phyloP scores from a whole-genome alignment of 1,140 invertebrate genomes.

The Charaxes varanes region DNA sequence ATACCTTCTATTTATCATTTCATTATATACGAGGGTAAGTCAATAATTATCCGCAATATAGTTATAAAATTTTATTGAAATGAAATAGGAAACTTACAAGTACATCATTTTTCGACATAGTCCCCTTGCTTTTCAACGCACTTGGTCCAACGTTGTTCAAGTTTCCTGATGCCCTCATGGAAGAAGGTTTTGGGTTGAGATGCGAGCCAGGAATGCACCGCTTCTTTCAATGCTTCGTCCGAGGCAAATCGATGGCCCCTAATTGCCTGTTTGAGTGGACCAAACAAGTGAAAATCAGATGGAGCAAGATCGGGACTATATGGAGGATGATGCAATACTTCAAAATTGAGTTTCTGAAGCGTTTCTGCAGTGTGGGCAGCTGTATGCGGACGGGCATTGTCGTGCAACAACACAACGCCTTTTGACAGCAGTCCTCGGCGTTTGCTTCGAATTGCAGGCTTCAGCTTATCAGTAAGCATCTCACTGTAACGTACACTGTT shows the following conservation, averaged over 20 bases:
- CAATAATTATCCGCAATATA: too few species aligned
- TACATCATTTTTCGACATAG: neutral
- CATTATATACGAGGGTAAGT: too few species aligned
- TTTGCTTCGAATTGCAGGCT: neutral
- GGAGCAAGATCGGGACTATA: conserved; percentile 1
- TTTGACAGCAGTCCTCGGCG: neutral
- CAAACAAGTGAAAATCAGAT: neutral
- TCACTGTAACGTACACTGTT: neutral
- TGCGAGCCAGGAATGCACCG: neutral
- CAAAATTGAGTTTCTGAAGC: neutral
- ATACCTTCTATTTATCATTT: too few species aligned
- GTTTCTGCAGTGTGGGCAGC: neutral
- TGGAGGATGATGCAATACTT: conserved; percentile 1
- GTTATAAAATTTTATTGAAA: neutral
- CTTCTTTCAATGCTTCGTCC: neutral
- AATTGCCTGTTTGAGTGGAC: neutral
- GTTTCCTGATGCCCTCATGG: neutral
- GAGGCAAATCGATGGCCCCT: neutral
- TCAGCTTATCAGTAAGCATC: neutral
- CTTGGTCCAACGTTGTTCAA: neutral
- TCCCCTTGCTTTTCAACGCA: neutral
- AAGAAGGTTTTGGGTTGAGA: neutral
- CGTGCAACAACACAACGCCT: neutral
- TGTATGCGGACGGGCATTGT: neutral
- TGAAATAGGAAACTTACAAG: neutral